A percentile compares a stretch with the other conserved stretches of the same genome.
phyloP scores from a whole-genome alignment of 2,113 vertebrate genomes.

The Neolamprologus sp. region DNA sequence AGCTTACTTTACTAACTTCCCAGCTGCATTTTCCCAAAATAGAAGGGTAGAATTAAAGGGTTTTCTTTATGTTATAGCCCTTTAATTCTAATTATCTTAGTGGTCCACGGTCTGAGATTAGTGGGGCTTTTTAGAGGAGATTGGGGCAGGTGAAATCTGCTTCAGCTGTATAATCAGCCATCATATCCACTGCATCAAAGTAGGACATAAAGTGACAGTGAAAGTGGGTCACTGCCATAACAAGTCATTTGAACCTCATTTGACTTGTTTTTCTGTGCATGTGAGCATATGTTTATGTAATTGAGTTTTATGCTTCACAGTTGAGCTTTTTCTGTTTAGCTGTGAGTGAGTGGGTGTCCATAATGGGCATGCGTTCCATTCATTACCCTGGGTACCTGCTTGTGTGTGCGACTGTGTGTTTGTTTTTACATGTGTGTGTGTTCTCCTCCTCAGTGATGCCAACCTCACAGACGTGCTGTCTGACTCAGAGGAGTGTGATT shows the following conservation, averaged over 20 bases:
- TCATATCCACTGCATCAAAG: neutral
- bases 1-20: neutral
- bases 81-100: neutral
- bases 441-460: conserved; percentile 73
- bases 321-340: neutral
- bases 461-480: conserved; percentile 85
- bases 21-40: neutral
- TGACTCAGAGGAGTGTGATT: conserved; percentile 85
- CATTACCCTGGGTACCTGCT: conserved; percentile 28
- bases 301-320: neutral
- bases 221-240: conserved; percentile 15
- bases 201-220: neutral
- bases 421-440: neutral
- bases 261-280: neutral
- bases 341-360: neutral
- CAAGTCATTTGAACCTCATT: neutral
- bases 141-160: neutral
- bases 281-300: conserved; percentile 2
- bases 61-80: neutral
- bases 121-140: neutral
- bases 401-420: neutral
- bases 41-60: neutral
- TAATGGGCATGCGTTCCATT: neutral
- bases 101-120: conserved; percentile 10
- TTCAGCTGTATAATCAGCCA: neutral